These are phyloP conservation scores for Strix aluco DNA, from an alignment of 2,113 vertebrate genomes.

Conservation along the genomic window DNA sequence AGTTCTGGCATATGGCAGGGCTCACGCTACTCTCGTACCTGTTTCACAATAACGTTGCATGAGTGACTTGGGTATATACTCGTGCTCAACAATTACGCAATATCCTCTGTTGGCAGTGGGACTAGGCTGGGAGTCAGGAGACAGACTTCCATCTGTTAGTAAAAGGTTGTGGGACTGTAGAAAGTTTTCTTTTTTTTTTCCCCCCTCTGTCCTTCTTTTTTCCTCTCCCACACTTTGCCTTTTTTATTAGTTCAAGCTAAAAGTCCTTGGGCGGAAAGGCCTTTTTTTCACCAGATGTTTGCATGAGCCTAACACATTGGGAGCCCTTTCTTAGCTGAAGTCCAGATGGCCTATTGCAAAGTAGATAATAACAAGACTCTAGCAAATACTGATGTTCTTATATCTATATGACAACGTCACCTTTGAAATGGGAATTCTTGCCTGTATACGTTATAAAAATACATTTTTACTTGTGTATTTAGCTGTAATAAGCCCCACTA, in stretches of 20 bases:
- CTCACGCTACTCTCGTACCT: background rate
- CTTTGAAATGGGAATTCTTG: constrained; percentile 24
- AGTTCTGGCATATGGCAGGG: accelerated
- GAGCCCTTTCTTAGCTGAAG: constrained; percentile 5
- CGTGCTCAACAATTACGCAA: background rate
- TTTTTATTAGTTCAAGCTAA: constrained; percentile 11
- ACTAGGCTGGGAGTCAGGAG: background rate
- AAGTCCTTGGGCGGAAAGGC: constrained; percentile 29
- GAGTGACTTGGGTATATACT: background rate
- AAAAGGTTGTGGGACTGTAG: background rate
- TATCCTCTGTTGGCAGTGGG: background rate
- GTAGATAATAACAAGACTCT: constrained; percentile 45
- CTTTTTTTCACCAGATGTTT: constrained; percentile 49
- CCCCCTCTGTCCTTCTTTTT: background rate
- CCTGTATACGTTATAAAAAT: background rate
- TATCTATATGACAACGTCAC: background rate
- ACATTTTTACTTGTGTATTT: background rate
- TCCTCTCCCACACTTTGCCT: background rate
- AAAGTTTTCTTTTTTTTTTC: background rate
- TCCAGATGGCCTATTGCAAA: constrained; percentile 45
- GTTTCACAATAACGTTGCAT: background rate
- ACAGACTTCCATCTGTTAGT: constrained; percentile 6
- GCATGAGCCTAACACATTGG: constrained; percentile 21
- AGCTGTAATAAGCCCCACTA: background rate
- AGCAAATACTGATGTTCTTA: constrained; percentile 10